Evolutionary conservation across 1,140 invertebrate genomes (phyloP), one percentile per base, ranked within the genome.

Genomic region (Penaeus chinensis): DNA sequence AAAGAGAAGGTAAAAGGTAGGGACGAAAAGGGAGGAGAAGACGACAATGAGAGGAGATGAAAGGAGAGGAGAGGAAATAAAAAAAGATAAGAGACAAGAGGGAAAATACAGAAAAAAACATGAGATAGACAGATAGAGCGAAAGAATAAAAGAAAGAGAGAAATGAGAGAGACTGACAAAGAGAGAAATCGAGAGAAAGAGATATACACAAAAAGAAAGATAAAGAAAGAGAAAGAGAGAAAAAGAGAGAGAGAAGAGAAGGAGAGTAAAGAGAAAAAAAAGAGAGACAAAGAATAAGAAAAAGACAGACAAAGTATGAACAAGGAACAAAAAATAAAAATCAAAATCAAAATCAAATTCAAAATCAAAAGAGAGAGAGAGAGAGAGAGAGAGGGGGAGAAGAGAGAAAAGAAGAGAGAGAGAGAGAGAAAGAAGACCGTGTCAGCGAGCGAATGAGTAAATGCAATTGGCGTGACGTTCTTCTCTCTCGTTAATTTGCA

Each of bases 391-490:
- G 81, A 62, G 81, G 27, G 81, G 27, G 81, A 62, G 81, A 62
- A 63, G 27, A 63, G 27, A 4, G 7, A 42, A 3, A 42, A 42
- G 37, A 42, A 42, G 24, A 84, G 66, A 84, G 66, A 76, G 20
- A 32, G 37, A 32, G 61, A 63, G 60, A 63, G 61, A 32, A 42
- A 42, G 77, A 61, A 82, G 66, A 76, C 19, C 71, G 82, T 60
- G 37, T 60, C 20, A 87, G 60, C 24, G 77, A 87, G 65, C 27
- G 37, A 63, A 24, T 54, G 54, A 22, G 24, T 47, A 84, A 42
- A 84, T 47, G 74, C 74, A 77, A 77, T 77, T 22, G 74, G 24
- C 74, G 74, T 77, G 74, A 77, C 74, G 74, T 77, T 77, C 74
- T 77, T 77, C 42, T 77, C 27, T 24, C 24, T 32, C 74, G 20